Base-by-base conservation (phyloP, 2,797 vertebrate species). In the Propithecus deckenii region DNA sequence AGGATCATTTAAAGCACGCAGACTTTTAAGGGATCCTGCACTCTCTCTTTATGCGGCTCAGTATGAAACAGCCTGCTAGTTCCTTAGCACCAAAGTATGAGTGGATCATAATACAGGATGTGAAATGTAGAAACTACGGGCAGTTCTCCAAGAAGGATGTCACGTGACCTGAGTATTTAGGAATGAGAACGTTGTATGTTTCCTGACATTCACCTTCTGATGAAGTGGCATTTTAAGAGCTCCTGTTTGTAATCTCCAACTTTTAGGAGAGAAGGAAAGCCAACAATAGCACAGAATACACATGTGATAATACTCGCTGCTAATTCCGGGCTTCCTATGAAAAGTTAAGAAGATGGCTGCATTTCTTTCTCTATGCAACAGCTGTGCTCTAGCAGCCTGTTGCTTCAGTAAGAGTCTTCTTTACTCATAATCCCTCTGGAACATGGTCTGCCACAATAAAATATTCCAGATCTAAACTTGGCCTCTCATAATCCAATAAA, bases 151-250 rank as follows among this genome's bases (percentile, higher is more conserved):
- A 23, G 67, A 93, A 89, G 50, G 18, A 69, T 0, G 5, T 61
- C 25, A 48, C 20, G 55, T 0, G 5, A 94, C 20, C 86, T 79
- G 71, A 1, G 30, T 59, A 63, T 11, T 2, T 22, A 83, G 50
- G 61, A n/a, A 83, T 32, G 38, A 7, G 32, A 74, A 79, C 43
- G 74, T 15, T 67, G 52, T 65, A 25, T 13, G 76, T 43, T 96
- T 96, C 0, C 0, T 23, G 61, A 86, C 43, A 55, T 14, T 30
- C 48, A 55, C 25, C 35, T 97, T 95, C 95, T 95, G 93, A 96
- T 1, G 57, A 28, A 76, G 28, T 4, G 74, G 95, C 30, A 74
- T 92, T 7, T 67, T 65, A 90, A 98, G 80, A 96, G 89, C n/a
- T 65, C 23, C 10, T 81, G 52, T 76, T 32, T 96, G 46, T 28